Evolutionary conservation across 1,140 invertebrate genomes (phyloP), one percentile per base, ranked within the genome.

Genomic region (Conus betulinus): DNA sequence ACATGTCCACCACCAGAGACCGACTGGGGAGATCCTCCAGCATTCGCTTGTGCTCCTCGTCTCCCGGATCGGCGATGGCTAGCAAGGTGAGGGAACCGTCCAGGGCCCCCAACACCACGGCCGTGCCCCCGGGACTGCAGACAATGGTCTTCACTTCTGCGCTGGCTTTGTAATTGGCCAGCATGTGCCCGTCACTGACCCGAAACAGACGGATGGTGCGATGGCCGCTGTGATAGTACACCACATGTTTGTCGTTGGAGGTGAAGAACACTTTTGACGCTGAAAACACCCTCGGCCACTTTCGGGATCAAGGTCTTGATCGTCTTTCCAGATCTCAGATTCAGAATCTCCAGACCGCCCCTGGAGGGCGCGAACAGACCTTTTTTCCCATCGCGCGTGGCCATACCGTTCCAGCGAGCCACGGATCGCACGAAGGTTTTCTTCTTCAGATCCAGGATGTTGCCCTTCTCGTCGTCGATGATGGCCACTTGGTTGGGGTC

Each of bases 251-350:
- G 92, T 99, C 98, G 15, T 97, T 98, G 90, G 97, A 97, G 71
- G 98, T 99, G 94, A 99, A 99, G 95, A 98, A 97, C 82, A 98
- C 98, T 90, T n/a, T 98, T 98, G 51, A 99, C 98, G 20, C 97
- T 98, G 94, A 99, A 99, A 0, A 99, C 98, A 3, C 99, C 99
- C 95, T 99, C 99, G 11, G 98, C 98, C 0, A 99, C 95, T 85
- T 95, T 93, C 23, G 98, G 97, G 89, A 99, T 98, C 84, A 98
- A 97, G 0, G 97, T 98, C 98, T 97, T 0, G 97, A 95, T 97
- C 96, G 11, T 98, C 97, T 95, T 98, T 97, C 94, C 98, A 76
- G 90, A 91, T 90, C 93, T 96, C 87, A 95, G 87, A 63, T 95
- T 94, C 27, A 95, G 79, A 5, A 95, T 92, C 84, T 99, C 98